Base-by-base conservation (phyloP, 1,140 invertebrate genomes). In the Cepaea nemoralis region DNA sequence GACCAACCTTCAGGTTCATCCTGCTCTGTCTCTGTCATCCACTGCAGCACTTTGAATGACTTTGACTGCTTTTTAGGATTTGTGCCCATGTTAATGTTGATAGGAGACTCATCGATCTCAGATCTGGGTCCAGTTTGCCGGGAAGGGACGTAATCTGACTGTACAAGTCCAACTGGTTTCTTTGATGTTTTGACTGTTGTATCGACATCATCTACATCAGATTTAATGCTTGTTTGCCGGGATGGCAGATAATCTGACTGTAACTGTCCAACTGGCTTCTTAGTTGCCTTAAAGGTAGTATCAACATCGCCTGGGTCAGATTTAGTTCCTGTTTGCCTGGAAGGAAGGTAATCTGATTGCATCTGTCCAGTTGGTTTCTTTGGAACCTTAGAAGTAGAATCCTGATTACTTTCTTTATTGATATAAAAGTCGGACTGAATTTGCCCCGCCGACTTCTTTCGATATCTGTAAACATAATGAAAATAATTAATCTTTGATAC, bases 41-140 rank as follows among this genome's bases (percentile, higher is more conserved):
- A 89, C 84, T 90, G 89, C 45, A 90, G 85, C 2, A 90, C 86
- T 70, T 85, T 85, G 81, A 90, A 90, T 37, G 89, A 90, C 80
- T 88, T 80, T 74, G 87, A 88, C 81, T 88, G 86, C 71, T 87
- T 87, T 69, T 81, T 82, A 31, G 84, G 80, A 73, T 84, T 77
- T 69, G 69, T 69, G 35, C 81, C 81, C 73, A 81, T 81, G 70
- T 83, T 79, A 24, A 83, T 39, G 33, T 70, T 74, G 48, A 85
- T 67, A 50, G 80, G 73, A 2, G 70, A 70, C 22, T 80, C 80
- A 59, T 85, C 84, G 5, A 83, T 50, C 69, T 83, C 84, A 5
- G 84, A 37, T 16, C 73, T 35, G 10, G 82, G 81, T 12, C 81
- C 81, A 22, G 50, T 55, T 55, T 55, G 50, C 22, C 50, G 50